Base-by-base conservation (phyloP, 2,113 vertebrate species). In the Cephalopterus ornatus region DNA sequence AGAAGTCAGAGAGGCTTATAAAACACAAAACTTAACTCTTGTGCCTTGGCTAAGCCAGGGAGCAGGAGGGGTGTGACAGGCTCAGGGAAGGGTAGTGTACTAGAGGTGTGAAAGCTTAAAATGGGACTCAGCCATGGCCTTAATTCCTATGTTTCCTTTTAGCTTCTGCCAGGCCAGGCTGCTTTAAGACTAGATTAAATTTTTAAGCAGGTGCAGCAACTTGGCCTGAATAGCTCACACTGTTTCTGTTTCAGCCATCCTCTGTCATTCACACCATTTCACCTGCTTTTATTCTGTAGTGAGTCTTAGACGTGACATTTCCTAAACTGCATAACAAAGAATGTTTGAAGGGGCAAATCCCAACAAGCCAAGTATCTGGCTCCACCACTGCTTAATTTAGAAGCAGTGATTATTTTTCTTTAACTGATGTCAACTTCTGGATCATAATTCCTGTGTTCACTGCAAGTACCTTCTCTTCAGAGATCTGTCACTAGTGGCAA, bases 131-230 rank as follows among this genome's bases (percentile, higher is more conserved):
- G 50, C 56, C 14, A 0, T 55, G 73, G 73, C 93, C 94, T 95
- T 92, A 97, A 96, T 96, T 73, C 42, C 8, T 72, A 32, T 2
- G 1, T 52, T 91, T 61, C 65, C 24, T 89, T 92, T 92, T 71
- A 81, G 68, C 56, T 68, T 78, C 52, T 71, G 68, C 86, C 68
- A 74, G 76, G 42, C 65, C 76, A 93, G 92, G 55, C 75, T 91
- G 61, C 30, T 81, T 89, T 92, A 89, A 95, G 65, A 72, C 52
- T 89, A 93, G 95, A 97, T 96, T 91, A 96, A 78, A 53, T 59
- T 80, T 91, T 73, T 93, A 84, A 95, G 86, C 78, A 86, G 76
- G 83, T 83, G 65, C 83, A 93, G 68, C 72, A 88, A 52, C 76
- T 93, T 93, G 93, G 80, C 95, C 93, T 87, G 52, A 81, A 81